Conservation (phyloP, 2,113 vertebrate species). For the Cairina moschata region DNA sequence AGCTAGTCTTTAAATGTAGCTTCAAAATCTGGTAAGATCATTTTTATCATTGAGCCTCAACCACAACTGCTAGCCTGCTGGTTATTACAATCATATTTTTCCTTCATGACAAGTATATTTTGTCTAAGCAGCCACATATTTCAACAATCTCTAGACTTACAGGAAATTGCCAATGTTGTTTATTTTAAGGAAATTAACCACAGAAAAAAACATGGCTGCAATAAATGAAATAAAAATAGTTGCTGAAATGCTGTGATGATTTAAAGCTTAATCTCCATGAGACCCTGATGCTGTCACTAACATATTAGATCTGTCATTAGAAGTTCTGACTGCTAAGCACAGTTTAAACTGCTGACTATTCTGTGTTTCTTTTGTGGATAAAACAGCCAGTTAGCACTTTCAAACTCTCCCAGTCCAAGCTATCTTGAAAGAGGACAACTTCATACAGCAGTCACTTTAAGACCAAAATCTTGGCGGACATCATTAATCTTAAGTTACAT, state of each 20-base stretch:
- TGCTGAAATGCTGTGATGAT: slow-evolving; percentile 5
- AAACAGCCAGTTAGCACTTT: neutral
- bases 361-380: neutral
- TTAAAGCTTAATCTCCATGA: neutral
- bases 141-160: neutral
- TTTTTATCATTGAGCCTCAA: neutral
- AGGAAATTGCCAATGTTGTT: slow-evolving; percentile 9
- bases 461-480: neutral
- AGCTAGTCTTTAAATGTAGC: neutral
- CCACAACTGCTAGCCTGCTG: neutral
- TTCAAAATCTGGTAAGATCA: neutral
- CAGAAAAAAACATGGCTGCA: slow-evolving; percentile 26
- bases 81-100: neutral
- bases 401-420: neutral
- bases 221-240: neutral
- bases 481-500: neutral
- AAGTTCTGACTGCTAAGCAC: neutral
- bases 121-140: slow-evolving; percentile 15
- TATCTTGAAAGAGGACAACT: neutral
- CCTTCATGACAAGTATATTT: slow-evolving; percentile 22
- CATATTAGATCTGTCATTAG: neutral
- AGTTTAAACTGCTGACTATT: neutral
- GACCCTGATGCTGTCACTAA: neutral
- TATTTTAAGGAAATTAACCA: slow-evolving; percentile 20
- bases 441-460: neutral